Conservation (phyloP, 1,140 invertebrate species). For the Gryllus bimaculatus region DNA sequence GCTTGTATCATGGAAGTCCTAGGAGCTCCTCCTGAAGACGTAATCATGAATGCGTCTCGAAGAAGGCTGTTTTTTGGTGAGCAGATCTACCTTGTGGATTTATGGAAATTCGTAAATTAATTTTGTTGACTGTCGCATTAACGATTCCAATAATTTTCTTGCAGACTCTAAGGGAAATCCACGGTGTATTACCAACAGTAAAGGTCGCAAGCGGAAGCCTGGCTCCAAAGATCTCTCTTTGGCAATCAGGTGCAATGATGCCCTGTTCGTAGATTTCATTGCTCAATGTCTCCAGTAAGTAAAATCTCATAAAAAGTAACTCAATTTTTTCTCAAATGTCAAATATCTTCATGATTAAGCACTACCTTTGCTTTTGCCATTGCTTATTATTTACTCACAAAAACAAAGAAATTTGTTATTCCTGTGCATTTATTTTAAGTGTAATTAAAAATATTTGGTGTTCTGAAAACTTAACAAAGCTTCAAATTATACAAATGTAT, state of each 20-base stretch:
- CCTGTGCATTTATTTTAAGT: too few relatives aligned
- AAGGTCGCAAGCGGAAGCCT: constrained; percentile 76
- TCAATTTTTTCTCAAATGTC: too few relatives aligned
- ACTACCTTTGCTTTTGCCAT: too few relatives aligned
- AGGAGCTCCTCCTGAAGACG: constrained; percentile 77
- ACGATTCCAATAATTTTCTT: constrained; percentile 25
- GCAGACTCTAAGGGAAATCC: constrained; percentile 86
- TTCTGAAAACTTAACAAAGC: too few relatives aligned
- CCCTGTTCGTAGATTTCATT: constrained; percentile 88
- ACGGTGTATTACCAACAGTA: constrained; percentile 83
- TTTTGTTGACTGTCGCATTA: background rate
- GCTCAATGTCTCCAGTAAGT: constrained; percentile 84
- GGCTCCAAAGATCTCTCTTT: constrained; percentile 70
- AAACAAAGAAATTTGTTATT: too few relatives aligned
- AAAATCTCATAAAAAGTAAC: constrained; percentile 13
- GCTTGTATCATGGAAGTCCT: constrained; percentile 96
- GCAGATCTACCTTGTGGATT: constrained; percentile 16
- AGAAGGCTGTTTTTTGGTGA: constrained; percentile 77
- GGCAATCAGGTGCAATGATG: constrained; percentile 75
- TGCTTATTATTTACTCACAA: too few relatives aligned
- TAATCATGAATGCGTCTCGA: constrained; percentile 67
- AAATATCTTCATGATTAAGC: too few relatives aligned
- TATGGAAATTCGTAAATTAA: background rate
- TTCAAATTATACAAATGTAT: too few relatives aligned
- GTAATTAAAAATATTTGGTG: too few relatives aligned